Evolutionary conservation across 1,140 invertebrate species (phyloP).

Genomic region (Drosophila insularis): DNA sequence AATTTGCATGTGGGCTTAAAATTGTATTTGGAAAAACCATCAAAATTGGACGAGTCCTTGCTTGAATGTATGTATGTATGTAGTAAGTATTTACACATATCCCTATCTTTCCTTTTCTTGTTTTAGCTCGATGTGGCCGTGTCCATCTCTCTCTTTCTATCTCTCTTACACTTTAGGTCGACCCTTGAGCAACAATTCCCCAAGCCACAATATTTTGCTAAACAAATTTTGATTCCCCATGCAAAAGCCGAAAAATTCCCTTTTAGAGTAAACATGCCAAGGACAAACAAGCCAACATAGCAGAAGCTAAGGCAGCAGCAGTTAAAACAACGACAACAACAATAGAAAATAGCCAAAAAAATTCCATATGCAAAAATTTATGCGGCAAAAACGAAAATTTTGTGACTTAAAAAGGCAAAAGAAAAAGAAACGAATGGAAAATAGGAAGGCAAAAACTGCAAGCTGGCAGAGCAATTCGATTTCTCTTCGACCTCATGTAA

Average conservation of each 20-base stretch:
- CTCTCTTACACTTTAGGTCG: background rate
- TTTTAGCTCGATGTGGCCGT: background rate
- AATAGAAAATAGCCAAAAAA: conserved; percentile 32
- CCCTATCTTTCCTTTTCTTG: background rate
- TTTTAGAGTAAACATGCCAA: conserved; percentile 16
- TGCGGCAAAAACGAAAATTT: conserved; percentile 46
- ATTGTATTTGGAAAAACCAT: background rate
- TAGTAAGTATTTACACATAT: background rate
- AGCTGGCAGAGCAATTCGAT: conserved; percentile 63
- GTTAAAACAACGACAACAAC: conserved; percentile 12
- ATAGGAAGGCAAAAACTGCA: conserved; percentile 40
- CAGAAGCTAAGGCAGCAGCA: conserved; percentile 27
- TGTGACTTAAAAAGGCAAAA: conserved; percentile 49
- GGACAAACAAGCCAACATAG: conserved; percentile 15
- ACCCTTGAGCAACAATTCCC: conserved; percentile 19
- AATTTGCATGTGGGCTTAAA: background rate
- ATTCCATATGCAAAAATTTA: conserved; percentile 51
- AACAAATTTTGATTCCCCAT: conserved; percentile 38
- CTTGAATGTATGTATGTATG: background rate
- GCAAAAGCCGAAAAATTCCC: conserved; percentile 15
- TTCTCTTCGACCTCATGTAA: conserved; percentile 34
- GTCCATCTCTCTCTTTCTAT: background rate
- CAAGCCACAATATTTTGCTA: conserved; percentile 51
- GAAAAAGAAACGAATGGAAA: conserved; percentile 36
- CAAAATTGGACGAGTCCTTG: background rate